Evolutionary conservation across 1,140 invertebrate species (phyloP).

Genomic region (Euglossa dilemma): DNA sequence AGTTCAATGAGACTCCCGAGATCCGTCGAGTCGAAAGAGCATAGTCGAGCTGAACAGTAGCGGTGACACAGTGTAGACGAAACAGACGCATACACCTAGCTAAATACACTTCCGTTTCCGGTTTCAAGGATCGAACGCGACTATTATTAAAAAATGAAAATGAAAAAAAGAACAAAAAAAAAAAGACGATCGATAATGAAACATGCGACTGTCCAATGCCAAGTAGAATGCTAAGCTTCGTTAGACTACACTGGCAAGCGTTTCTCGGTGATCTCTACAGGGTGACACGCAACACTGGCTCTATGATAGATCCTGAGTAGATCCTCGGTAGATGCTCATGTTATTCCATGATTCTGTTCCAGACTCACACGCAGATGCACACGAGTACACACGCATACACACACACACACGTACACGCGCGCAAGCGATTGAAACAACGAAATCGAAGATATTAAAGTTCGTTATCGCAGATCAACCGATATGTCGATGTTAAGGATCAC

Average conservation of each 20-base stretch:
- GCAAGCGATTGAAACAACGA: constrained; percentile 44
- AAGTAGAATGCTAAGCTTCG: constrained; percentile 73
- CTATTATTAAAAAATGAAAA: constrained; percentile 52
- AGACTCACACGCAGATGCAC: neutral
- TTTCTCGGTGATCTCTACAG: constrained; percentile 74
- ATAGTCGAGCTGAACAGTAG: constrained; percentile 28
- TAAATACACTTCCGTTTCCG: constrained; percentile 73
- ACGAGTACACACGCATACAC: neutral
- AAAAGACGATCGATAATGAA: constrained; percentile 63
- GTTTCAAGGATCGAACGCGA: constrained; percentile 75
- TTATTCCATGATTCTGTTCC: neutral
- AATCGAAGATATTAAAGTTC: constrained; percentile 40
- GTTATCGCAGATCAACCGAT: constrained; percentile 20
- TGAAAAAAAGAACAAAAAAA: constrained; percentile 49
- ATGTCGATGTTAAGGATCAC: neutral
- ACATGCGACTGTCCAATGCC: constrained; percentile 69
- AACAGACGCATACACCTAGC: neutral
- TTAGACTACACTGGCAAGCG: constrained; percentile 68
- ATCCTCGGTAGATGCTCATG: neutral
- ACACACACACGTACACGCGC: neutral
- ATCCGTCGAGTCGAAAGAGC: neutral
- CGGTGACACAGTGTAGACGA: constrained; percentile 14
- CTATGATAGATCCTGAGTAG: neutral
- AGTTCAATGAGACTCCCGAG: constrained; percentile 10
- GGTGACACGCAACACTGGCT: constrained; percentile 60